Conservation (phyloP, 2,113 vertebrate species). For the Pterocles gutturalis region DNA sequence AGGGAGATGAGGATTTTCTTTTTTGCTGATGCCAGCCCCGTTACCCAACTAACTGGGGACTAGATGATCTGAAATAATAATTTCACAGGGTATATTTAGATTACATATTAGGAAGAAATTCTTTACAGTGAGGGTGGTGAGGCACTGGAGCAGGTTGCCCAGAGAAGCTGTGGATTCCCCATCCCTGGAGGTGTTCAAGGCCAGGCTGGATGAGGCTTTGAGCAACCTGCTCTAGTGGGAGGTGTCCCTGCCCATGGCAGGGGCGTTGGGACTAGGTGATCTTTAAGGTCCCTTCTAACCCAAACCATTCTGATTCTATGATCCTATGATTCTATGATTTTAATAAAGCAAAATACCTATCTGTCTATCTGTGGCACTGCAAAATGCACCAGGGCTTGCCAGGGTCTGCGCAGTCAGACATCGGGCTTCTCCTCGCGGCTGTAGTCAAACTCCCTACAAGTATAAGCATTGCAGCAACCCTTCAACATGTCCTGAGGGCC, state of each 20-base stretch:
- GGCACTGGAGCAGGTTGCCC: too few species aligned
- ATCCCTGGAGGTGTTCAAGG: too few species aligned
- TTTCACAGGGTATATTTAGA: too few species aligned
- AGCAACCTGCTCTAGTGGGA: too few species aligned
- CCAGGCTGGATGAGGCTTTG: too few species aligned
- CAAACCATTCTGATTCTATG: too few species aligned
- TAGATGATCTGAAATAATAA: not conserved
- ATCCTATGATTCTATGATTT: not conserved
- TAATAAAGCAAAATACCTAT: not conserved
- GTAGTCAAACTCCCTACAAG: not conserved
- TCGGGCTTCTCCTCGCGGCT: rapidly evolving
- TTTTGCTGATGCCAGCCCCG: not conserved
- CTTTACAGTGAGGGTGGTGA: too few species aligned
- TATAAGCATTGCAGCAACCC: not conserved
- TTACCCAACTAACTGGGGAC: not conserved
- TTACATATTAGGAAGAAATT: too few species aligned
- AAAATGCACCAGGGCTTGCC: rapidly evolving
- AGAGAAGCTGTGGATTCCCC: too few species aligned
- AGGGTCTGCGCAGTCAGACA: not conserved
- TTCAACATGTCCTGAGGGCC: not conserved
- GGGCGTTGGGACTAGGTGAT: too few species aligned
- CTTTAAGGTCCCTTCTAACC: too few species aligned
- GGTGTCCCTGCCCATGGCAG: too few species aligned
- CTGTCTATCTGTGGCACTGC: not conserved
- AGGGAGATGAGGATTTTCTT: not conserved